Conservation (phyloP, 2,888 invertebrate genomes). For the Mythimna loreyi region DNA sequence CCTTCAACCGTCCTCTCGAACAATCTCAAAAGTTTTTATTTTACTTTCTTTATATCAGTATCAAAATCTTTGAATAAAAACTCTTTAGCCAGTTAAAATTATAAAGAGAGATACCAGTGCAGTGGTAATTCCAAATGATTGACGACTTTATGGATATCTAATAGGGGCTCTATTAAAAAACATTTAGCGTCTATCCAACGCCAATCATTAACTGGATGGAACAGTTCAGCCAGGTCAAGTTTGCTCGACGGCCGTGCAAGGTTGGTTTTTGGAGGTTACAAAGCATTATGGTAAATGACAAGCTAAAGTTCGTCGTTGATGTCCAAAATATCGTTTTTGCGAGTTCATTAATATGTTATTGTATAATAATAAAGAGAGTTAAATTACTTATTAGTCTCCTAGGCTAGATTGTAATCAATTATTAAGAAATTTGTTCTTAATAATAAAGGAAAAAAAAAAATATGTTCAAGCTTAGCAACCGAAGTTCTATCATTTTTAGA, state of each 20-base stretch:
- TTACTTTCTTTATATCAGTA: constrained; percentile 1
- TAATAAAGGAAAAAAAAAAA: too few species aligned
- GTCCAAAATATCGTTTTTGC: too few species aligned
- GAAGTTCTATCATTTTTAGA: not conserved
- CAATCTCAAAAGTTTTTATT: too few species aligned
- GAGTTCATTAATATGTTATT: too few species aligned
- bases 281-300: constrained; percentile 27
- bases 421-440: too few species aligned
- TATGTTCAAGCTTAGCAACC: too few species aligned
- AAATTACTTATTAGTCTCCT: too few species aligned
- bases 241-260: constrained; percentile 65
- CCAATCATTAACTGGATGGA: constrained; percentile 56
- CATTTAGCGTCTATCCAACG: constrained; percentile 57
- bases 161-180: constrained; percentile 55
- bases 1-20: too few species aligned
- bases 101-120: constrained; percentile 20
- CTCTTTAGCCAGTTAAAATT: constrained; percentile 14
- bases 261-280: constrained; percentile 64
- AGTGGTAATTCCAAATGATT: constrained; percentile 42
- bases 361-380: too few species aligned
- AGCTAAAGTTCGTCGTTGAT: not conserved
- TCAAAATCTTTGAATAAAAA: constrained; percentile 29
- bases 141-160: constrained; percentile 36
- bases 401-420: too few species aligned
- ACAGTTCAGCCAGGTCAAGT: constrained; percentile 72